A percentile compares a stretch with the other conserved stretches of the same genome.
phyloP scores from a whole-genome alignment of 2,797 vertebrate species.

The Ptychobarbus kaznakovi region DNA sequence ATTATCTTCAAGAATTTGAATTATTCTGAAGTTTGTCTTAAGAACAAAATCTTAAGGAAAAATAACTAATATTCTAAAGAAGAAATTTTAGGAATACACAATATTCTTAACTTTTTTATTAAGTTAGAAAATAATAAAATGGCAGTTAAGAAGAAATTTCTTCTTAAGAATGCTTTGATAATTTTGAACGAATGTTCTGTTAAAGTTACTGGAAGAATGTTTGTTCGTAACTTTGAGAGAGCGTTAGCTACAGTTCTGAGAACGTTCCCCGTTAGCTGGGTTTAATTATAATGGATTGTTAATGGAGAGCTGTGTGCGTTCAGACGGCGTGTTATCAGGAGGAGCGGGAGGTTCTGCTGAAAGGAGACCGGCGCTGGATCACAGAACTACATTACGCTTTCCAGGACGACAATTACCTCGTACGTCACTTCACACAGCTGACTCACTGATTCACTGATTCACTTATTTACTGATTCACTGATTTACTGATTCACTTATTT shows the following conservation, averaged over 20 bases:
- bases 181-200: neutral
- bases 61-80: too few relatives aligned
- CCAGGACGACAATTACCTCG: slow-evolving; percentile 88
- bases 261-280: neutral
- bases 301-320: neutral
- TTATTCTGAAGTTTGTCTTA: too few relatives aligned
- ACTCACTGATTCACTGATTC: neutral
- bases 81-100: too few relatives aligned
- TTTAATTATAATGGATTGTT: neutral
- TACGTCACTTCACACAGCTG: slow-evolving; percentile 57
- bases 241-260: neutral
- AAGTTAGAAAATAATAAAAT: too few relatives aligned
- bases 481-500: too few relatives aligned
- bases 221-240: neutral
- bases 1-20: too few relatives aligned
- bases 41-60: too few relatives aligned
- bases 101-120: too few relatives aligned
- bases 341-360: slow-evolving; percentile 86
- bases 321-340: slow-evolving; percentile 88
- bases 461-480: too few relatives aligned
- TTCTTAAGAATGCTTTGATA: neutral
- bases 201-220: neutral
- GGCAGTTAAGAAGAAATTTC: neutral
- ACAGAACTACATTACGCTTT: slow-evolving; percentile 90
- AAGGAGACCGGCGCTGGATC: slow-evolving; percentile 86